A percentile compares a stretch with the other conserved stretches of the same genome.
These are phyloP conservation scores for Dendroctonus ponderosae DNA, from an alignment of 1,140 invertebrate species.

Conservation along the genomic window DNA sequence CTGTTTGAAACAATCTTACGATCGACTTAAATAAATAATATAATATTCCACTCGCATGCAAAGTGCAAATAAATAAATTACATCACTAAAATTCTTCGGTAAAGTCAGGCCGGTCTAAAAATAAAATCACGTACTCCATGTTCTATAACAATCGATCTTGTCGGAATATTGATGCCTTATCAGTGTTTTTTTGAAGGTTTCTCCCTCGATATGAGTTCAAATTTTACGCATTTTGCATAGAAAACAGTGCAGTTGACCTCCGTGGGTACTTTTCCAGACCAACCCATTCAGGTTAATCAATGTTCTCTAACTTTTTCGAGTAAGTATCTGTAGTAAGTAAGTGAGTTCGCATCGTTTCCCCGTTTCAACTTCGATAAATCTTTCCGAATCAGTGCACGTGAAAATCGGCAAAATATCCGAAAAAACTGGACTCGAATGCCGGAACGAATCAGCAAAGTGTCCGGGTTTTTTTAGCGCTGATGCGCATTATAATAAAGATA, in stretches of 20 bases:
- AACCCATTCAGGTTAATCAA: too few species aligned
- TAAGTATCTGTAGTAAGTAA: too few species aligned
- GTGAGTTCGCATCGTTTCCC: too few species aligned
- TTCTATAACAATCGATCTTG: slow-evolving; percentile 16
- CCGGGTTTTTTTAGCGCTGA: slow-evolving; percentile 10
- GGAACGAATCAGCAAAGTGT: slow-evolving; percentile 16
- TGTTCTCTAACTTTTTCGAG: too few species aligned
- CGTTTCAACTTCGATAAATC: too few species aligned
- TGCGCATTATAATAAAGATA: slow-evolving; percentile 20
- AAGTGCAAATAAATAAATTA: slow-evolving; percentile 14
- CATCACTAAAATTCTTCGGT: slow-evolving; percentile 3
- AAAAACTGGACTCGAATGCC: slow-evolving; percentile 5
- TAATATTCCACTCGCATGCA: slow-evolving; percentile 3
- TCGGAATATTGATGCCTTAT: slow-evolving; percentile 15
- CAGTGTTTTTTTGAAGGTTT: slow-evolving; percentile 12
- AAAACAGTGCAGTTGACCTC: neutral
- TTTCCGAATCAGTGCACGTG: neutral
- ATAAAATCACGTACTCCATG: slow-evolving; percentile 10
- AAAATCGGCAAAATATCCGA: slow-evolving; percentile 9
- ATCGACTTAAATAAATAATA: neutral
- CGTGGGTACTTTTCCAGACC: too few species aligned
- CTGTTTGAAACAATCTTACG: too few species aligned
- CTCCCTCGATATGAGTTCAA: neutral
- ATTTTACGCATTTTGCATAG: neutral
- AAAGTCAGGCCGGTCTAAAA: slow-evolving; percentile 4